Evolutionary conservation across 2,888 invertebrate species (phyloP), one percentile per base, ranked within the genome.

Genomic region (Ormyrus pomaceus): DNA sequence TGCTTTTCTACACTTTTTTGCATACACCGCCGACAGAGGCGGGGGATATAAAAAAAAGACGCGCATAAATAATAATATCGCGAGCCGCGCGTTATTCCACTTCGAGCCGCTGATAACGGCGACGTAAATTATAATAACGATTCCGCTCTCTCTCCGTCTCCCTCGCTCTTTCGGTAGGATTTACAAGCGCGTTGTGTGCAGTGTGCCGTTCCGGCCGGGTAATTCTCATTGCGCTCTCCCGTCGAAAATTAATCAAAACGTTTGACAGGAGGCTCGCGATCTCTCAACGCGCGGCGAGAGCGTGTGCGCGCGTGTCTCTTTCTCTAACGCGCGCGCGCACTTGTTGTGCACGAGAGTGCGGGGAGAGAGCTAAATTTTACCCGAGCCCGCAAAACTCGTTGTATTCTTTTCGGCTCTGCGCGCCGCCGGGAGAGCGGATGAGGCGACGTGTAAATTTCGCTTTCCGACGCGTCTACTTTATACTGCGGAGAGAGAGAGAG

Each of bases 221-320:
- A 34, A 56, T 50, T 64, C 48, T 61, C 59, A n/a, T 50, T 71
- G 8, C 4, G 48, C 48, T 19, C 58, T 6, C 64, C 55, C 77
- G 68, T 66, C 59, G 74, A 79, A 75, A 79, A 79, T 79, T 79
- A 70, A 79, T 79, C 75, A 75, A 70, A 79, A 59, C 75, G 70
- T 64, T 69, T 69, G 69, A 79, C 75, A 59, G 58, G 55, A 13
- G 48, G 45, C 68, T 50, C 34, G 56, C 50, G 19, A 51, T 19
- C 34, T 50, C 34, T 34, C 59, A 34, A 10, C 8, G 51, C 9
- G 5, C 0, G 55, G 13, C 13, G 13, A 13, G 9, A 55, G 45
- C 68, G 10, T 55, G 34, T 34, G 34, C 34, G 34, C 34, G 3
- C 34, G 19, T 19, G 3, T 34, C 34, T 34, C 34, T 4, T 34